phyloP scores from a whole-genome alignment of 2,797 vertebrate genomes.

The Tarsius wallacei region DNA sequence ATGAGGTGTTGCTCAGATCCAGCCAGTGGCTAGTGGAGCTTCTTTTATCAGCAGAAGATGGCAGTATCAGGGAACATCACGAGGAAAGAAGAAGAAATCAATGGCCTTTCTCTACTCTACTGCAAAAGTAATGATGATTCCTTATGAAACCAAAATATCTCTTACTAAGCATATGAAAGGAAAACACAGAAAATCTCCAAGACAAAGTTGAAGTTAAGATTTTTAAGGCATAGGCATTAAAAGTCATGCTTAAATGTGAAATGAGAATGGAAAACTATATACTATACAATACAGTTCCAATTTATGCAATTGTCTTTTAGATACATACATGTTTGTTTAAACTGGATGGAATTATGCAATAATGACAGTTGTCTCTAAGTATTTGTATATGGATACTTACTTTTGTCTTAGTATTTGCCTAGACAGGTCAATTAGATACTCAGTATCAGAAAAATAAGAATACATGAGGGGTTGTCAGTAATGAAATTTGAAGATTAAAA shows the following conservation, averaged over 20 bases:
- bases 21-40: not conserved
- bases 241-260: not conserved
- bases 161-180: constrained; percentile 37
- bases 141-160: constrained; percentile 50
- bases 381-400: not conserved
- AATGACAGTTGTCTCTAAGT: not conserved
- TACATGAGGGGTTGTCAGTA: not conserved
- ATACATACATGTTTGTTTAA: not conserved
- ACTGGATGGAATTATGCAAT: not conserved
- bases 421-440: constrained; percentile 14
- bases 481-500: not conserved
- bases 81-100: constrained; percentile 50
- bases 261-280: not conserved
- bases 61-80: not conserved
- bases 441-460: constrained; percentile 25
- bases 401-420: not conserved
- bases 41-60: not conserved
- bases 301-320: not conserved
- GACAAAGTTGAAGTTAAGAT: not conserved
- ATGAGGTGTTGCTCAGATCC: not conserved
- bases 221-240: not conserved
- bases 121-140: constrained; percentile 43
- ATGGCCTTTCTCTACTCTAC: constrained; percentile 16
- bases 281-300: not conserved
- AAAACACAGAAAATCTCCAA: constrained; percentile 66